Conservation (phyloP, 2,113 vertebrate genomes). For the Cygnus atratus region DNA sequence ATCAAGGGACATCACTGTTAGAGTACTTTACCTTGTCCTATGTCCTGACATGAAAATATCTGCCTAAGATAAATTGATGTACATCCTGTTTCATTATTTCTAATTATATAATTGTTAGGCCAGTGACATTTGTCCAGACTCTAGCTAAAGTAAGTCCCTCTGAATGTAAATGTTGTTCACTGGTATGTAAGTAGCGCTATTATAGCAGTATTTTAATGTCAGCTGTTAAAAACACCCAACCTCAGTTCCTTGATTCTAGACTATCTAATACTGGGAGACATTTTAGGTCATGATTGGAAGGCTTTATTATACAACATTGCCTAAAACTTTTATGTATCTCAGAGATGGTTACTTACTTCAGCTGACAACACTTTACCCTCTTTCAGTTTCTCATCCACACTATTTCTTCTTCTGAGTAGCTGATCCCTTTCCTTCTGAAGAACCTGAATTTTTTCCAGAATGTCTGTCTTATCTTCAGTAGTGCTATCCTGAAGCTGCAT, state of each 20-base stretch:
- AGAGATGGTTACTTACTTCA: conserved; percentile 79
- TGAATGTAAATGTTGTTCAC: not conserved
- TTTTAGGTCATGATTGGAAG: not conserved
- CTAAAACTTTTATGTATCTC: not conserved
- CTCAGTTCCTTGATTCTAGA: not conserved
- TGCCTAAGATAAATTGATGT: not conserved
- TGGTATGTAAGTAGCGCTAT: not conserved
- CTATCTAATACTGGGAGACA: not conserved
- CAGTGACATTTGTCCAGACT: not conserved
- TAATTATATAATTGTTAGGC: not conserved
- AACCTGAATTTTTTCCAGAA: conserved; percentile 77
- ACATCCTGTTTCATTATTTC: not conserved
- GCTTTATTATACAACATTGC: not conserved
- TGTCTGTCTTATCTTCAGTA: conserved; percentile 71
- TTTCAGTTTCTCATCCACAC: conserved; percentile 83
- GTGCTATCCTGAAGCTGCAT: conserved; percentile 69
- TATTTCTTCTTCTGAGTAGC: conserved; percentile 78
- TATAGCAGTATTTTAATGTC: not conserved
- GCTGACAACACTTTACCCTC: conserved; percentile 78
- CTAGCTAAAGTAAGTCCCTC: not conserved
- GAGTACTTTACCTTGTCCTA: not conserved
- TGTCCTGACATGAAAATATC: not conserved
- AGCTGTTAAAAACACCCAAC: not conserved
- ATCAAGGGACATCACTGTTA: not conserved
- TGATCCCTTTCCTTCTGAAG: conserved; percentile 79